Evolutionary conservation across 2,113 vertebrate genomes (phyloP).

Genomic region (Oreamnos americanus): DNA sequence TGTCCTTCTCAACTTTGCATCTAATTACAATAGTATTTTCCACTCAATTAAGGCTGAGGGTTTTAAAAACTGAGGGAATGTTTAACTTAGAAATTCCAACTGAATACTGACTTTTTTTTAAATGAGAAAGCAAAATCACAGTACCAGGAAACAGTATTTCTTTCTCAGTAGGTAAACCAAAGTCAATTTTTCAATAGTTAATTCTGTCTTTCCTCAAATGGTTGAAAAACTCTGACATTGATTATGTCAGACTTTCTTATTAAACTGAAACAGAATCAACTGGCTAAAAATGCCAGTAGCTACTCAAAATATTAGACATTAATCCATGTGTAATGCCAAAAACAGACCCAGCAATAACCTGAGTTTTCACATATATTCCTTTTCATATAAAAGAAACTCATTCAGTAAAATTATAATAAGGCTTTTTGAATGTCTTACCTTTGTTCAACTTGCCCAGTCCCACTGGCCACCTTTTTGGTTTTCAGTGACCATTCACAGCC

Average conservation of each 20-base stretch:
- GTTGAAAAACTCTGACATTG: background rate
- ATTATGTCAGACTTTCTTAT: background rate
- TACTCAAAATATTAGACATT: background rate
- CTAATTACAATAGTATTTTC: background rate
- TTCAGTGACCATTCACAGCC: background rate
- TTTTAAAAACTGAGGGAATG: background rate
- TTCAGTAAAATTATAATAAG: background rate
- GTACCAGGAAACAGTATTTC: background rate
- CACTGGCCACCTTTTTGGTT: background rate
- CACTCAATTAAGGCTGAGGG: background rate
- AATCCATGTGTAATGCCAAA: background rate
- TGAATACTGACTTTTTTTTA: background rate
- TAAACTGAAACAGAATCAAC: background rate
- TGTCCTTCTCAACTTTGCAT: background rate
- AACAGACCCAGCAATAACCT: background rate
- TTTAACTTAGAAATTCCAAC: background rate
- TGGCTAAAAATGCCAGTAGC: background rate
- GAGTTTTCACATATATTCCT: background rate
- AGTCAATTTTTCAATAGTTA: background rate
- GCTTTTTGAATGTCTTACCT: background rate
- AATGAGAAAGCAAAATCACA: background rate
- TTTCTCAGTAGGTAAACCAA: constrained; percentile 40
- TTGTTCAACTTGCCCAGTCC: background rate
- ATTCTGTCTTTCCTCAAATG: background rate
- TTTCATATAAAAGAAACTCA: background rate